phyloP scores from a whole-genome alignment of 1,140 invertebrate species.

The Ladona fulva region DNA sequence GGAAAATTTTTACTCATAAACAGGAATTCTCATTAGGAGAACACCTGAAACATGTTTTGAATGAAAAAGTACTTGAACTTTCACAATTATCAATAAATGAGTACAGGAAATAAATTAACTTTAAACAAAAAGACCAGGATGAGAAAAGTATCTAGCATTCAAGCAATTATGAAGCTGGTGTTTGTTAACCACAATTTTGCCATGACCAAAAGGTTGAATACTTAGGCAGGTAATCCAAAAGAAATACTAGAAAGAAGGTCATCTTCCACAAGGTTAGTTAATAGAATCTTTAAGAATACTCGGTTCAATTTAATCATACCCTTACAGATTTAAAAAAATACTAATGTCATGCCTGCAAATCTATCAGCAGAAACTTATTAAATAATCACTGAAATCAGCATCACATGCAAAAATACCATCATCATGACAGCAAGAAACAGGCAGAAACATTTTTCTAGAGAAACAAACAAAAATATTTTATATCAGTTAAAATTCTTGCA shows the following conservation, averaged over 20 bases:
- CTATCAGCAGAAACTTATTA: not conserved
- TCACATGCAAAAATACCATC: too few relatives aligned
- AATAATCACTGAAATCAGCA: not conserved
- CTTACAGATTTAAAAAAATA: not conserved
- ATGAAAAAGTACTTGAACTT: too few relatives aligned
- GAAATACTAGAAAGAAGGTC: not conserved
- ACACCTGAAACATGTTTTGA: too few relatives aligned
- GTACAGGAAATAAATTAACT: not conserved
- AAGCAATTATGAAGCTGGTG: not conserved
- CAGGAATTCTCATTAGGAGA: too few relatives aligned
- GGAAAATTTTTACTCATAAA: too few relatives aligned
- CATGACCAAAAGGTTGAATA: not conserved
- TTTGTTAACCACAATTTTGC: too few relatives aligned
- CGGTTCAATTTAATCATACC: not conserved
- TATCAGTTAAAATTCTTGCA: too few relatives aligned
- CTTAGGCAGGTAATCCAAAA: not conserved
- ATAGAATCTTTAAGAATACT: not conserved
- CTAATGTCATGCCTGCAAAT: not conserved
- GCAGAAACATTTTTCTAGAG: too few relatives aligned
- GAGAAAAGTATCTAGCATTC: not conserved
- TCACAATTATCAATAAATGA: not conserved
- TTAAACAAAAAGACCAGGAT: not conserved
- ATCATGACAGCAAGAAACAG: too few relatives aligned
- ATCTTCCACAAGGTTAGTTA: not conserved
- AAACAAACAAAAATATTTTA: too few relatives aligned